A percentile compares a stretch with the other conserved stretches of the same genome.
Evolutionary conservation across 2,888 invertebrate genomes (phyloP).

Genomic region (Sericinus montela): DNA sequence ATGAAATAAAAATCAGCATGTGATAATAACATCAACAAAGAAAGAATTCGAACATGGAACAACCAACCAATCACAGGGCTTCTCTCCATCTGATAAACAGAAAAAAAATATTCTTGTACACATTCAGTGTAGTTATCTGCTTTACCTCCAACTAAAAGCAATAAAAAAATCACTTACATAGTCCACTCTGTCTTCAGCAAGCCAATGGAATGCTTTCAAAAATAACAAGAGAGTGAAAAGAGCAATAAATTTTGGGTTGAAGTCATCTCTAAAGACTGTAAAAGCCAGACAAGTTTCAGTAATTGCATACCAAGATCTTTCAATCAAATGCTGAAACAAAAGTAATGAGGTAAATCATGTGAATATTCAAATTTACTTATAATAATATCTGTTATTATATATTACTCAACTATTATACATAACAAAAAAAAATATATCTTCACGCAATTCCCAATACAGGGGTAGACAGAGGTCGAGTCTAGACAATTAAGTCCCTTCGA

Average conservation of each 20-base stretch:
- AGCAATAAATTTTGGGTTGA: constrained; percentile 98
- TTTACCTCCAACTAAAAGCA: too few species aligned
- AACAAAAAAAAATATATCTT: too few species aligned
- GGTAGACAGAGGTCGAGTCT: too few species aligned
- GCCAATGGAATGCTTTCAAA: constrained; percentile 99
- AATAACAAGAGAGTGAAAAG: constrained; percentile 97
- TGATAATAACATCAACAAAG: constrained; percentile 89
- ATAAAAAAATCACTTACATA: constrained; percentile 85
- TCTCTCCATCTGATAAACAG: constrained; percentile 92
- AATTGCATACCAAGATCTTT: constrained; percentile 99
- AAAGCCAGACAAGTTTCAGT: constrained; percentile 99
- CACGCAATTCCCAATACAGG: too few species aligned
- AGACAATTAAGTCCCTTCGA: too few species aligned
- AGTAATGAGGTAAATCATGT: constrained; percentile 1
- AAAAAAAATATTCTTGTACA: too few species aligned
- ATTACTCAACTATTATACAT: too few species aligned
- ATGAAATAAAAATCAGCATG: constrained; percentile 93
- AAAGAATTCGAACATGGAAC: constrained; percentile 95
- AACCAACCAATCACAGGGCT: constrained; percentile 97
- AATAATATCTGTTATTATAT: too few species aligned
- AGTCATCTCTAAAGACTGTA: constrained; percentile 99
- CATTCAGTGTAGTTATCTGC: too few species aligned
- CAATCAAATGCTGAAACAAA: constrained; percentile 92
- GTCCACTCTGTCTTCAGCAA: constrained; percentile 99
- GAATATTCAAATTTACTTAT: background rate